Evolutionary conservation across 2,797 vertebrate genomes (phyloP), one percentile per base, ranked within the genome.

Genomic region (Agapornis canus): DNA sequence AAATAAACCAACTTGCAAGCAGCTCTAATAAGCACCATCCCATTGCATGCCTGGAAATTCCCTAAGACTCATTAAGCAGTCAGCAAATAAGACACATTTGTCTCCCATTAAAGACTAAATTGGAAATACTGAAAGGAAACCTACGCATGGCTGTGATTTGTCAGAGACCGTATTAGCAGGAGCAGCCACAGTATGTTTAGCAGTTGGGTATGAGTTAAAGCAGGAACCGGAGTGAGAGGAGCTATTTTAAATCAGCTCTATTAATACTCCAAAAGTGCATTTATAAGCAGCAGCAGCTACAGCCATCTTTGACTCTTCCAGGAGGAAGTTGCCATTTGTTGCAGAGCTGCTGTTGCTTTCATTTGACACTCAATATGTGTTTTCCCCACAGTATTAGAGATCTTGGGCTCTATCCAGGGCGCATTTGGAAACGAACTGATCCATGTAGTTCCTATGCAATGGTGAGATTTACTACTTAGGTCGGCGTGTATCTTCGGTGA

Each of bases 281-380:
- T 90, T 95, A 72, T 92, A 92, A 92, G 82, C 81, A 78, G 37
- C 66, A 77, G 76, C 68, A 90, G 71, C 42, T 79, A 66, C 56
- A 94, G 75, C 76, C 89, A 85, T 87, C 79, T 65, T 56, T 66
- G 68, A 85, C 78, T 95, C 83, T 94, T 95, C 88, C 86, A 95
- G 87, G 82, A 96, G 96, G 96, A 97, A 96, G 96, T 82, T 92
- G 86, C 91, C 83, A 73, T 94, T 94, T 96, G 94, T 92, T 68
- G 83, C 65, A 78, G 86, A 85, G 68, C 86, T 21, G 83, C 89
- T 92, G 90, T 72, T 85, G 72, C 92, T 94, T 96, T 94, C 68
- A 89, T 94, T 79, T 95, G 96, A 96, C 88, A 94, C 68, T 90
- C 94, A 94, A 89, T 95, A 91, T 94, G 94, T 96, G 95, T 94